Base-by-base conservation (phyloP, 2,113 vertebrate genomes). In the Syrrhaptes paradoxus region DNA sequence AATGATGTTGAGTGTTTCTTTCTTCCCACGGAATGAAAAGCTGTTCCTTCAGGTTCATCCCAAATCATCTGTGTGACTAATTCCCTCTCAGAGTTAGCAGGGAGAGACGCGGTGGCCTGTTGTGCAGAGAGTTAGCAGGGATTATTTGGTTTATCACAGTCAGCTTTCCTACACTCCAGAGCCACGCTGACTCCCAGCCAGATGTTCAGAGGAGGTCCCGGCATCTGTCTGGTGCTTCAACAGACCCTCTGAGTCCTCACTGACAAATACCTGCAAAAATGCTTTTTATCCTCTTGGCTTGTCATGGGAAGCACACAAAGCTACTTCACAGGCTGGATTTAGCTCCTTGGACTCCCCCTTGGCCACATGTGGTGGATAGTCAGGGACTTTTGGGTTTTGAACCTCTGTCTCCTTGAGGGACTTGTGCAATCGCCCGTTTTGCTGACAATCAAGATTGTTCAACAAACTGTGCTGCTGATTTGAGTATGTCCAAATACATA, bases 11-110 rank as follows among this genome's bases (percentile, higher is more conserved):
- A 68, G 66, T 36, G 51, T 79, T 85, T 94, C 57, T 92, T 92
- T 46, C 82, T 94, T 88, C 85, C 70, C 74, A 70, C 1, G 2
- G 84, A 82, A 41, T 46, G 49, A 48, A 89, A 83, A 87, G 61
- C 66, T 93, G 54, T 73, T 93, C 71, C 46, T 79, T 88, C 85
- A 76, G 75, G 90, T 92, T 95, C 85, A 80, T 89, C 93, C 79
- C 72, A 36, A 74, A 77, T 70, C 26, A 28, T 81, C 70, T 45
- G 49, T 79, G 70, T 85, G 87, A 90, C 72, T 91, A 61, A 92
- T 70, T 79, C 78, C 74, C 36, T 73, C 72, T 41, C 15, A 8
- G 72, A 89, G 59, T 58, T 41, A 79, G 54, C 62, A 38, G 78
- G 66, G 85, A 79, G 49, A 54, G 49, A 29, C 0, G 1, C 0